Base-by-base conservation (phyloP, 2,888 invertebrate genomes). In the Platycheirus rosarum region DNA sequence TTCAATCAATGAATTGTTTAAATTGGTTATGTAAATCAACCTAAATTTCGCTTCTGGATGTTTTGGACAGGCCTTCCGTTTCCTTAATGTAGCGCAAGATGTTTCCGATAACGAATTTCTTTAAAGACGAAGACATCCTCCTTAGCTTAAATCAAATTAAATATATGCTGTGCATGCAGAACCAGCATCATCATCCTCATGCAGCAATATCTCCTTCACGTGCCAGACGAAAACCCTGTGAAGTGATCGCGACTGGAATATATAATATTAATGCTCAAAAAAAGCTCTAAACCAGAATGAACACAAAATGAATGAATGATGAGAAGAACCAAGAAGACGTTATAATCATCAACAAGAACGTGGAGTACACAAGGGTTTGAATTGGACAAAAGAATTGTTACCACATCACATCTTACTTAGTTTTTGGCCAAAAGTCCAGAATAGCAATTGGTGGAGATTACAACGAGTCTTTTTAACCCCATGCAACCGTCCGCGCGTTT, bases 211-310 rank as follows among this genome's bases (percentile, higher is more conserved):
- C 71, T 82, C 35, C 62, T 68, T 49, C 82, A 82, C 82, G 82
- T 82, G 77, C 82, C 82, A 82, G 82, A 82, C 82, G 68, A 77
- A 77, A 77, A 71, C 82, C 76, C 77, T 77, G 82, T 82, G 82
- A 82, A 82, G 46, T 76, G 82, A 82, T 82, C 82, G 82, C 82
- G 82, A 82, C 82, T 77, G 68, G 82, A 82, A 82, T 82, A 71
- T 77, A 73, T 82, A 82, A 82, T 82, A 71, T 44, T 42, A 26
- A 57, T 51, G 60, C 63, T 69, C 48, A 20, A 35, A 79, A 63
- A 71, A 71, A 63, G 48, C 71, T 49, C 46, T 40, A 35, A 46
- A 37, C 35, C 32, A 35, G 35, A 69, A 53, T 53, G 55, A 63
- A 40, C 68, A 37, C 53, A 66, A 76, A 76, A 63, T 48, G 76